These are phyloP conservation scores for Galeopterus variegatus DNA, from an alignment of 2,113 vertebrate genomes.

Conservation along the genomic window DNA sequence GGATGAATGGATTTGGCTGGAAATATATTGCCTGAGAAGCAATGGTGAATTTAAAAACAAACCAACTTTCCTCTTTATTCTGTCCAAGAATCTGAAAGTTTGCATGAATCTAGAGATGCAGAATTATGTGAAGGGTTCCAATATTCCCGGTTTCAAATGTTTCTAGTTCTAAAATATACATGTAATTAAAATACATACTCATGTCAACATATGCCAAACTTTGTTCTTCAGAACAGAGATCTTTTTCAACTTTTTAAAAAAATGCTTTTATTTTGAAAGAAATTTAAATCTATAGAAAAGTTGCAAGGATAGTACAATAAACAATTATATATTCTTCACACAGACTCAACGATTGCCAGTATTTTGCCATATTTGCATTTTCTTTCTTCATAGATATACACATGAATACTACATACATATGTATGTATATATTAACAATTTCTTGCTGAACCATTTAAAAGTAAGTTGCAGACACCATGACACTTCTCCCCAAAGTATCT, in stretches of 20 bases:
- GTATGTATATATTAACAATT: not conserved
- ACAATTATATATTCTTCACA: not conserved
- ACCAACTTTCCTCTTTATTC: not conserved
- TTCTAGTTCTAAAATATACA: not conserved
- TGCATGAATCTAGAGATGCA: not conserved
- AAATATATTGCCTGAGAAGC: not conserved
- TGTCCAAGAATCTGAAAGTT: not conserved
- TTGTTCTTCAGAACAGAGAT: not conserved
- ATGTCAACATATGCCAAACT: not conserved
- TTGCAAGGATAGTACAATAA: not conserved
- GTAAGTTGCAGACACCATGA: not conserved
- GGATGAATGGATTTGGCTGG: not conserved
- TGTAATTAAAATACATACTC: not conserved
- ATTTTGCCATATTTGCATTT: not conserved
- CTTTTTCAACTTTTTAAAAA: not conserved
- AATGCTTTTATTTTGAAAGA: not conserved
- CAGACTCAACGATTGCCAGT: not conserved
- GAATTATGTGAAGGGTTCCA: not conserved
- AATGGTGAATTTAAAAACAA: not conserved
- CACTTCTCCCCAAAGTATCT: not conserved
- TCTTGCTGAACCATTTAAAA: not conserved
- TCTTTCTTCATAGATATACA: not conserved
- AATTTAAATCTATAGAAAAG: not conserved
- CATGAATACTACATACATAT: not conserved
- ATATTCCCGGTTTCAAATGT: not conserved